Conservation (phyloP, 2,113 vertebrate genomes). For the Cavia aperea region DNA sequence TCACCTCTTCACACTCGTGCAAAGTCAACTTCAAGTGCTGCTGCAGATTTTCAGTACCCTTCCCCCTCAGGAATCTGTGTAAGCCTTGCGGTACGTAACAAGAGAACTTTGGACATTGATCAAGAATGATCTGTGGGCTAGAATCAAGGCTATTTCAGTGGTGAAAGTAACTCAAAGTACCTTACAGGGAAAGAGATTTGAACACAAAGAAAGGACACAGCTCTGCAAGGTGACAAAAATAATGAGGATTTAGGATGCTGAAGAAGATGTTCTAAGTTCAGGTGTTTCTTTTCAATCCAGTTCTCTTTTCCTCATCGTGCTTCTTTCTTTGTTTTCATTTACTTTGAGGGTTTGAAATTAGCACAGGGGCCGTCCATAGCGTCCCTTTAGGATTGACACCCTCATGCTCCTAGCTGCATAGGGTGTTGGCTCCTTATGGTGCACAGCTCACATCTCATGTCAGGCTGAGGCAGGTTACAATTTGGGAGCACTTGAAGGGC, state of each 20-base stretch:
- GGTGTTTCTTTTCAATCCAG: background rate
- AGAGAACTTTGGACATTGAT: background rate
- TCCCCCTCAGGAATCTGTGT: background rate
- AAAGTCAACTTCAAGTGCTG: background rate
- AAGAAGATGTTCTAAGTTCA: background rate
- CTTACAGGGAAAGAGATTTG: background rate
- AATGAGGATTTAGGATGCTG: background rate
- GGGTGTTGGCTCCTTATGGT: too few relatives aligned
- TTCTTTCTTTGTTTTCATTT: background rate
- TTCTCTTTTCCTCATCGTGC: background rate
- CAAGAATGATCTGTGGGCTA: background rate
- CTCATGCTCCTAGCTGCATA: background rate
- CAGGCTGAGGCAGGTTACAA: background rate
- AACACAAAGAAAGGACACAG: background rate
- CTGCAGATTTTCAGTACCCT: background rate
- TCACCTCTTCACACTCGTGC: background rate
- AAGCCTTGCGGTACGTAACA: background rate
- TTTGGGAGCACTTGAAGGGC: background rate
- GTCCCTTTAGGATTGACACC: fast-evolving
- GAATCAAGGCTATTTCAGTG: background rate
- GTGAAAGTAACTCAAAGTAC: background rate
- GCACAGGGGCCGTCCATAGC: background rate
- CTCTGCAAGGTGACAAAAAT: background rate
- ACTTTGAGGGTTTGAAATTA: background rate
- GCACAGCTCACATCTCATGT: background rate